Percentiles rank a stretch among this genome's conserved stretches.
phyloP scores from a whole-genome alignment of 1,140 invertebrate genomes.

The Drosophila bocqueti region DNA sequence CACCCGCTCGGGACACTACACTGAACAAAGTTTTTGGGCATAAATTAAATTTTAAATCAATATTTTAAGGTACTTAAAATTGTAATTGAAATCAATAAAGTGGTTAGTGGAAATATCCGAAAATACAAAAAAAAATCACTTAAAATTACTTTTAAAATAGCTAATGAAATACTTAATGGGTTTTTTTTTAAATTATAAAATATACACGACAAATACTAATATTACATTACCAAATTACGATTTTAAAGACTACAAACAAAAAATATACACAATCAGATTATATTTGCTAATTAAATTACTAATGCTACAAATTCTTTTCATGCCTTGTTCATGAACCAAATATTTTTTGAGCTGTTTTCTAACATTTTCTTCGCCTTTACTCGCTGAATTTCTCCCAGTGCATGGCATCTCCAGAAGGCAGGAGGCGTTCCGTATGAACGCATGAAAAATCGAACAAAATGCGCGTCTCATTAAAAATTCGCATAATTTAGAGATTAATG shows the following conservation, averaged over 20 bases:
- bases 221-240: not conserved
- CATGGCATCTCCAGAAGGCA: conserved; percentile 10
- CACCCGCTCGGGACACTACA: conserved; percentile 14
- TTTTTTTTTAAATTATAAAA: too few relatives aligned
- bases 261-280: too few relatives aligned
- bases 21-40: not conserved
- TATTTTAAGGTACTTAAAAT: too few relatives aligned
- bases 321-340: not conserved
- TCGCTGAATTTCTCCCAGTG: conserved; percentile 10
- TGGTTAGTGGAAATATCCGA: too few relatives aligned
- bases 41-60: too few relatives aligned
- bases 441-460: conserved; percentile 82
- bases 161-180: too few relatives aligned
- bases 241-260: too few relatives aligned
- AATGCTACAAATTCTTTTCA: not conserved
- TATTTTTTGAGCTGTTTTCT: not conserved
- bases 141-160: too few relatives aligned
- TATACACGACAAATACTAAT: not conserved
- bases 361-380: too few relatives aligned
- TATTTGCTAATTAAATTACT: too few relatives aligned
- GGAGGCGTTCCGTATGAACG: conserved; percentile 36
- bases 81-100: too few relatives aligned
- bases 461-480: conserved; percentile 83
- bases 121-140: too few relatives aligned
- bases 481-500: conserved; percentile 84